Conservation (phyloP, 92 coral and sea anemone genomes). For the Plumapathes pennacea region DNA sequence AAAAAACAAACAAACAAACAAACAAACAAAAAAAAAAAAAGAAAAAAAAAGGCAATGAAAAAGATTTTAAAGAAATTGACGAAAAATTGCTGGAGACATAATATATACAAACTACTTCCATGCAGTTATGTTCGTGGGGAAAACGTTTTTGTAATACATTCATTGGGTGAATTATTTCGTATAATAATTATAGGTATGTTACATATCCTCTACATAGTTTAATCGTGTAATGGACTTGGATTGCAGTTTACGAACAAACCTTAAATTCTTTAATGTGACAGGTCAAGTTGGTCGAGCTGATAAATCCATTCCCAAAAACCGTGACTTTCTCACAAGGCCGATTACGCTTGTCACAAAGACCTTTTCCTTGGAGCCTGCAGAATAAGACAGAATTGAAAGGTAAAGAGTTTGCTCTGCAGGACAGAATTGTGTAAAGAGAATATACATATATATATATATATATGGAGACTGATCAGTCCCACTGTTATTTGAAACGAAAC, state of each 20-base stretch:
- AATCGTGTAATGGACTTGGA: too few relatives aligned
- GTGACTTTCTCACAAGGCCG: conserved; percentile 49
- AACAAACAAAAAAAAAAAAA: background rate
- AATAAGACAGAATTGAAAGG: background rate
- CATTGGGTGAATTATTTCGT: background rate
- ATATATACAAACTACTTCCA: background rate
- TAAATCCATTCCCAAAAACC: conserved; percentile 29
- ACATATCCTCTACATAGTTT: too few relatives aligned
- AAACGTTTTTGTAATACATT: background rate
- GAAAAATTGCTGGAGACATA: background rate
- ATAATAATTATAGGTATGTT: background rate
- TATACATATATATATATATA: too few relatives aligned
- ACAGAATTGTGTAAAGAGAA: too few relatives aligned
- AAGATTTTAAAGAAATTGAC: background rate
- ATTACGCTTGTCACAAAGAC: conserved; percentile 58
- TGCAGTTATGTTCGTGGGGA: background rate
- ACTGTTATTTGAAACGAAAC: too few relatives aligned
- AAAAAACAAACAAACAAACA: background rate
- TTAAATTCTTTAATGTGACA: conserved; percentile 59
- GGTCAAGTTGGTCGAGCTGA: conserved; percentile 49
- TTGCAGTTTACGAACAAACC: too few relatives aligned
- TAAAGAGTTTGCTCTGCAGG: background rate
- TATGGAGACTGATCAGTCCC: too few relatives aligned
- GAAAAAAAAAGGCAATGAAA: too few relatives aligned
- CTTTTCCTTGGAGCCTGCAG: conserved; percentile 33